A percentile compares a stretch with the other conserved stretches of the same genome.
phyloP scores from a whole-genome alignment of 23 tunicate species.

The Clavelina lepadiformis region DNA sequence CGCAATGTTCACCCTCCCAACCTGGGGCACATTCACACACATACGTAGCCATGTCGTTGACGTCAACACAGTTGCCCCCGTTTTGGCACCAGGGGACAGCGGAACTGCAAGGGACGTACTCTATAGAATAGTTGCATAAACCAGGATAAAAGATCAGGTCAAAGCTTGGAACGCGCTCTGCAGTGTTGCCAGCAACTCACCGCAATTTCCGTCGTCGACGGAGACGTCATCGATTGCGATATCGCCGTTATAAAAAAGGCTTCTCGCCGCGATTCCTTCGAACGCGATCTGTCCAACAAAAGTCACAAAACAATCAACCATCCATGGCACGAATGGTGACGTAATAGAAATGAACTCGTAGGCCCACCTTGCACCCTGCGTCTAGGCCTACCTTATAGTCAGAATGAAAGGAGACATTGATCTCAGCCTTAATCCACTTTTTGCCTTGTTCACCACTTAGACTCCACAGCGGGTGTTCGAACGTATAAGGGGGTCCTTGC shows the following conservation, averaged over 20 bases:
- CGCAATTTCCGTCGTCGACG: conserved; percentile 33
- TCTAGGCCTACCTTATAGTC: conserved; percentile 33
- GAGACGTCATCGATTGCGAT: conserved; percentile 63
- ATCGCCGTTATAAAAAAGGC: conserved; percentile 65
- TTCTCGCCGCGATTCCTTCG: conserved; percentile 35
- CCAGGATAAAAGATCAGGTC: too few relatives aligned
- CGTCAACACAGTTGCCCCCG: conserved; percentile 58
- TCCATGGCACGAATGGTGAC: not conserved
- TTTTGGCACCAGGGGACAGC: conserved; percentile 41
- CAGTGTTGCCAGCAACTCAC: conserved; percentile 23
- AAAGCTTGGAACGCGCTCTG: too few relatives aligned
- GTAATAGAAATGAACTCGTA: not conserved
- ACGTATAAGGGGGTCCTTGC: conserved; percentile 17
- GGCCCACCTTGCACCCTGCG: not conserved
- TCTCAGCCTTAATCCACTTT: conserved; percentile 39
- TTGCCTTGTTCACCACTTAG: conserved; percentile 47
- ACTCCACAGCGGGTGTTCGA: conserved; percentile 73
- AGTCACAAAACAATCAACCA: not conserved
- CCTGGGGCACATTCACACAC: conserved; percentile 62
- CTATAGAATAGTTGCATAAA: too few relatives aligned
- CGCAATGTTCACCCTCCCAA: conserved; percentile 83
- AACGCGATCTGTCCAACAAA: conserved; percentile 40
- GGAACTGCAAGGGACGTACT: conserved; percentile 4
- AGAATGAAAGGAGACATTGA: conserved; percentile 43
- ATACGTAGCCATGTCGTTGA: conserved; percentile 12